Evolutionary conservation across 2,797 vertebrate genomes (phyloP), one percentile per base, ranked within the genome.

Genomic region (Clarias pachynema): DNA sequence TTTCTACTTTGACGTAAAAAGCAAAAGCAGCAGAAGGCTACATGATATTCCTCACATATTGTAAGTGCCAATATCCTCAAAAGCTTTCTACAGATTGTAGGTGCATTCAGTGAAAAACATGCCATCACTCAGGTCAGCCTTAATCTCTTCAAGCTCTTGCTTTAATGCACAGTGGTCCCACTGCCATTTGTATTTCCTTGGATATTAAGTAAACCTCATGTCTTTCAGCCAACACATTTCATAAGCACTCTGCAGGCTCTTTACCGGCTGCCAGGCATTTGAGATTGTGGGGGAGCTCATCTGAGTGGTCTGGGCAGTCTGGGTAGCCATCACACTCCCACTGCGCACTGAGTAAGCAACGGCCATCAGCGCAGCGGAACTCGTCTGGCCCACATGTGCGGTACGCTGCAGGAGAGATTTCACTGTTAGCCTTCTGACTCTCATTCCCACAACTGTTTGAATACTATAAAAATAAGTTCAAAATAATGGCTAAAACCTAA

Each of bases 261-360:
- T 94, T 94, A 95, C 98, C 98, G 95, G 97, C 97, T 89, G 94
- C 97, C 92, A 93, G 95, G 93, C 98, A 99, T 94, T 97, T 98
- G 78, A 93, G 93, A 88, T 99, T 99, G 91, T 98, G 92, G 62
- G 98, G 98, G 62, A 97, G 96, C 91, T 99, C 98, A 88, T 99
- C 98, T 81, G 98, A 99, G 92, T 92, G 96, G 93, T 99, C 98
- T 77, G 95, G 96, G 89, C 98, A 99, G 94, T 99, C 98, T 34
- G 97, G 96, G 70, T 97, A 96, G 74, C 98, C 96, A 18, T 99
- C 98, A 90, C 98, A 99, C 88, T 99, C 98, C 98, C 98, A 99
- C 88, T 98, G 97, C 62, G 94, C 94, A 59, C 97, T 98, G 88
- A 98, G 92, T 57, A 99, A 96, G 90, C 98, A 99, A 56, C 97